Evolutionary conservation across 1,140 invertebrate genomes (phyloP), one percentile per base, ranked within the genome.

Genomic region (Scaptomyza pallida): DNA sequence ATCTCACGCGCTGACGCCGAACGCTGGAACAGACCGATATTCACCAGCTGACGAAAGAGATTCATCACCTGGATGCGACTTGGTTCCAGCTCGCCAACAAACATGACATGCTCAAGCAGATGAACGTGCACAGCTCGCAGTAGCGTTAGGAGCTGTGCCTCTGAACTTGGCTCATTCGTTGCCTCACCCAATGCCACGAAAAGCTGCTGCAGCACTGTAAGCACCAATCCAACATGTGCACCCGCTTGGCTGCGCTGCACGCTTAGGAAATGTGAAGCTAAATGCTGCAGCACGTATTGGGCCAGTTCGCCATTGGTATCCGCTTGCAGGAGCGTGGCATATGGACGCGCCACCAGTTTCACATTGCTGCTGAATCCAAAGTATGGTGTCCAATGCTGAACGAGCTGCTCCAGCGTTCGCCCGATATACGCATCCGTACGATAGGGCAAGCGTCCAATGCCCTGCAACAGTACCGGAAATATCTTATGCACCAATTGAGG

Each of bases 61-160:
- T 56, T 48, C 13, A 91, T 54, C 8, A 91, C 61, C 10, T 89
- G 62, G 0, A 35, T 40, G 5, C 85, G 76, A 70, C 85, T 91
- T 1, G 89, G 72, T 15, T 81, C 89, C 45, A 82, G 76, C 41
- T 91, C 91, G 16, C 90, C 90, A 2, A 90, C 81, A 55, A 91
- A 89, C 91, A 91, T 91, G 0, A 90, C 43, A 30, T 90, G 89
- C 67, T 91, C 91, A n/a, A 91, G 61, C 16, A 85, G 63, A 0
- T 72, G 62, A 5, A 76, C 19, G 12, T 79, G 74, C 0, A 75
- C 60, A n/a, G 63, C 82, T 15, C 68, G 62, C 26, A 91, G 9
- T 0, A 91, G 40, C 3, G 61, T 77, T 5, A 89, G 16, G 17
- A 90, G 52, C 13, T 89, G 60, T 5, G 45, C 9, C 21, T 75